A percentile compares a stretch with the other conserved stretches of the same genome.
These are phyloP conservation scores for Chanos chanos DNA, from an alignment of 2,797 vertebrate genomes.

Conservation along the genomic window DNA sequence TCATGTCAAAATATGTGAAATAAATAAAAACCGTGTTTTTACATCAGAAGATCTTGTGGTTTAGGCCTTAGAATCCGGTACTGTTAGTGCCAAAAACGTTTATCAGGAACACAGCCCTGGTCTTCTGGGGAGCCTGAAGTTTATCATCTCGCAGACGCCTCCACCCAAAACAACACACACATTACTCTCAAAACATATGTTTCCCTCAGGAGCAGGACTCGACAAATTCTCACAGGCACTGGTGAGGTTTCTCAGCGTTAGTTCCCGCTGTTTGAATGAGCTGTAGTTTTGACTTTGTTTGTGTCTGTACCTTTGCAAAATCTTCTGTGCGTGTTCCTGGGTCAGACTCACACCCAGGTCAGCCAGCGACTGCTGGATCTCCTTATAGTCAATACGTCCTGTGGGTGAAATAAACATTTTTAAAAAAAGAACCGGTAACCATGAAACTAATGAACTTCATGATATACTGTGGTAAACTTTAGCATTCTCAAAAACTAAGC, in stretches of 20 bases:
- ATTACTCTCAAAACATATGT: no score
- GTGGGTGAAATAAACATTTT: constrained; percentile 33
- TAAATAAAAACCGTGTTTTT: background rate
- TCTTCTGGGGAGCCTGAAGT: no score
- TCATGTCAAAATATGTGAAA: no score
- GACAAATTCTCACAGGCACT: background rate
- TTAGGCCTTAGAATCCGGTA: no score
- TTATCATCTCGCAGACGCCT: no score
- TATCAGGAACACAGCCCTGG: no score
- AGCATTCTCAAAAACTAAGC: background rate
- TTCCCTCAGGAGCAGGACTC: no score
- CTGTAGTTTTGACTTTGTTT: background rate
- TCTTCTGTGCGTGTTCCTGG: constrained; percentile 81
- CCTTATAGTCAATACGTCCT: constrained; percentile 84
- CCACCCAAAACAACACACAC: no score
- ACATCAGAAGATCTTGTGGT: background rate
- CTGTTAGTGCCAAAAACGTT: no score
- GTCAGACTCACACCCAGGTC: constrained; percentile 83
- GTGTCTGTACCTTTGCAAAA: constrained; percentile 81
- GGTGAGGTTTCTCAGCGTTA: background rate
- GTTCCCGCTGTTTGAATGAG: background rate
- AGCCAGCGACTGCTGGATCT: constrained; percentile 86
- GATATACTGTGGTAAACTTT: background rate
- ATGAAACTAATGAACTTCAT: background rate
- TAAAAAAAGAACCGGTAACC: background rate